Evolutionary conservation across 2,113 vertebrate genomes (phyloP), one percentile per base, ranked within the genome.

Genomic region (Triplophysa tibetana): DNA sequence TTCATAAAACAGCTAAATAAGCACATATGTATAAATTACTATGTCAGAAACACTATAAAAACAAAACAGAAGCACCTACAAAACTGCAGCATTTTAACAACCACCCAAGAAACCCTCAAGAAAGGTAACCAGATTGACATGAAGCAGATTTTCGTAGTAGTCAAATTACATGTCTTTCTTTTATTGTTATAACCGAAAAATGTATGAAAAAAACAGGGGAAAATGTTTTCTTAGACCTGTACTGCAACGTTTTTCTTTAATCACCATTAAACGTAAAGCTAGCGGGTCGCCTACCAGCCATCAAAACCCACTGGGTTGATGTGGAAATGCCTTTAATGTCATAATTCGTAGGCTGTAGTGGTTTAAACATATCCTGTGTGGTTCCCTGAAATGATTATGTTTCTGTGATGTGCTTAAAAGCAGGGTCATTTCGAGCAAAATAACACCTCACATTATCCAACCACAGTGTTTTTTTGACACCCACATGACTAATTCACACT

Each of bases 271-370:
- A 66, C 33, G n/a, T 23, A n/a, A 21, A 45, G 10, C 41, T 1
- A 43, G 9, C 2, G 11, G 48, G 70, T 24, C 45, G 17, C 26
- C 38, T 16, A 61, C 14, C 48, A 70, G 48, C 68, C 68, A 19
- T 73, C 3, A 16, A 73, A 58, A 56, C 70, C 52, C 70, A 58
- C 26, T 41, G 52, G 70, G 19, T 21, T 41, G 26, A 73, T 16
- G 45, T 52, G 68, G 48, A 69, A 69, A 50, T 48, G 21, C 66
- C n/a, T 52, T 6, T 23, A 48, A 8, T 52, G 23, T 23, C 16
- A 14, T 8, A 38, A 43, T 29, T 70, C 16, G 23, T 17, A 70
- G 21, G 68, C 68, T 70, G 43, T 45, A 52, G 21, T 52, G 48
- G 14, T 70, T 50, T 26, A 21, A 9, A 26, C 14, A 52, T 69